phyloP scores from a whole-genome alignment of 2,797 vertebrate genomes.

The Pogonophryne albipinna region DNA sequence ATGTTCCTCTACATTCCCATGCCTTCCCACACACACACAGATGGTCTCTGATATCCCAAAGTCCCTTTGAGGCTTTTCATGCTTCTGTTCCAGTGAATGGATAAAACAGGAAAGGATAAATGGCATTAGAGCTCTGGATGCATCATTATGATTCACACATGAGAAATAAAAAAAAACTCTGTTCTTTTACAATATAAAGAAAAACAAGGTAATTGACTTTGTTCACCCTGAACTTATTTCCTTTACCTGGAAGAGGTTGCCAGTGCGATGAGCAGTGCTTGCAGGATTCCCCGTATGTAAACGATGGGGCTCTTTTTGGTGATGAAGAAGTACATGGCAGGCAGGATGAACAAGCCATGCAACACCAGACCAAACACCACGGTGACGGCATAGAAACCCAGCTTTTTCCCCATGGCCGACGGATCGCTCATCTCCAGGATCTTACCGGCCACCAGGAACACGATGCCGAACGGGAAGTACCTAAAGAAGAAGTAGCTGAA shows the following conservation, averaged over 20 bases:
- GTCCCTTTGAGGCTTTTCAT: constrained; percentile 22
- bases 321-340: constrained; percentile 96
- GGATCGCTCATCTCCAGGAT: constrained; percentile 98
- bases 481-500: constrained; percentile 67
- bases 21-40: constrained; percentile 45
- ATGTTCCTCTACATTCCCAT: constrained; percentile 34
- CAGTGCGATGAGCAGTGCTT: constrained; percentile 95
- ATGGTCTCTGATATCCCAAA: constrained; percentile 59
- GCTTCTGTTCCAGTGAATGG: constrained; percentile 12
- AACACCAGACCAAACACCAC: constrained; percentile 95
- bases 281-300: constrained; percentile 95
- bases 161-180: not conserved
- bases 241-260: constrained; percentile 96
- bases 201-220: not conserved
- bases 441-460: constrained; percentile 98
- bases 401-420: constrained; percentile 93
- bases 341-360: constrained; percentile 94
- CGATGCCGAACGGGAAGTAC: constrained; percentile 98
- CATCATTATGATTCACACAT: not conserved
- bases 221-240: not conserved
- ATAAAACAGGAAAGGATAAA: not conserved
- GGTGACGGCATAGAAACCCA: constrained; percentile 94
- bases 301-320: constrained; percentile 97
- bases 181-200: not conserved
- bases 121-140: not conserved